Evolutionary conservation across 2,797 vertebrate species (phyloP), one percentile per base, ranked within the genome.

Genomic region (Tinamus major): DNA sequence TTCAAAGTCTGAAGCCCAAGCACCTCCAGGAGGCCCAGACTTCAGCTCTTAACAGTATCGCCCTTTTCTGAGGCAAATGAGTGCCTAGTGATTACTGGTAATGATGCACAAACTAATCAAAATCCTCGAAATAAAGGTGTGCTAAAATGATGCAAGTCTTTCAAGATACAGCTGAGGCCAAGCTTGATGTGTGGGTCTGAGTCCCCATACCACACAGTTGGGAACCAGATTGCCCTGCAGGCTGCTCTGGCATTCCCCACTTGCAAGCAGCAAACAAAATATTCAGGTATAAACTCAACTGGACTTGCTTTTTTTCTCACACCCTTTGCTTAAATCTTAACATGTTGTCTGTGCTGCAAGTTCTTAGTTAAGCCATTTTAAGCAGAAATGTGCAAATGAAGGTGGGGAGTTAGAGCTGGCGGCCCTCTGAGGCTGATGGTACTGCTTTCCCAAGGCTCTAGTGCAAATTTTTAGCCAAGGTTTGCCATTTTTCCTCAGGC

Each of bases 81-180:
- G 8, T 16, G 24, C 2, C 3, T 44, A 31, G 27, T 41, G 31
- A 69, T 26, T 58, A 16, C 9, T 26, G 42, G 48, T 35, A 68
- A 10, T 6, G 37, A 68, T 14, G 19, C 61, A 75, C 41, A 16
- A 55, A 33, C 46, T 65, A 55, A 14, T 48, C 49, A 42, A 56
- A 37, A 14, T 59, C 67, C 44, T 29, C 56, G 56, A 92, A 63
- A 13, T 67, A 12, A 55, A 59, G 21, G 13, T 31, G 10, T 42
- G 53, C 21, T 1, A 1, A 83, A 86, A 64, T 31, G 21, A 83
- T 29, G 23, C 48, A 14, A 5, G 5, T 46, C 26, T 74, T 48
- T 12, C 10, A 8, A 0, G 4, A 68, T 19, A 41, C 2, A 1
- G 2, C 1, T 4, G 21, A n/a, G n/a, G 4, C 31, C 76, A 53